Base-by-base conservation (phyloP, 2,888 invertebrate species). In the Hyppa rectilinea region DNA sequence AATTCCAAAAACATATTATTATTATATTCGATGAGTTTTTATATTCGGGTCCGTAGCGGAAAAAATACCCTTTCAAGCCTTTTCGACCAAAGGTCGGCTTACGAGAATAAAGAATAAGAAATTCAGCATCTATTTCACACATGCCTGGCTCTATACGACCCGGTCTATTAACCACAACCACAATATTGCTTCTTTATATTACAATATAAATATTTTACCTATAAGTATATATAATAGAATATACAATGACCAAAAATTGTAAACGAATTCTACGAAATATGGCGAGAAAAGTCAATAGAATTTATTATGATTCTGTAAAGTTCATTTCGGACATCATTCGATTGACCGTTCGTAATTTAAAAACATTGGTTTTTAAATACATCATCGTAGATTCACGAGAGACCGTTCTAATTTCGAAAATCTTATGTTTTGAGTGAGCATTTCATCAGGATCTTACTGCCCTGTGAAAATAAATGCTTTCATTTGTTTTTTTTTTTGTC, bases 81-180 rank as follows among this genome's bases (percentile, higher is more conserved):
- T 56, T 23, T 60, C 14, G 55, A 56, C 59, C 75, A 47, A 36
- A 65, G 65, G 65, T 56, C 80, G 7, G n/a, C 20, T n/a, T 26
- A 20, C 31, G 43, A 49, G 65, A 40, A 26, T 47, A 49, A 34
- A 56, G 69, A 50, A 70, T 64, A 64, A 55, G 60, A 69, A 38
- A 36, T 40, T 40, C 59, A 55, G 75, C 62, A 45, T 66, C 80
- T 53, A 74, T 80, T 82, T 75, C 56, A 80, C 75, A 64, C 80
- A 43, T 23, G 60, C 14, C 55, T 82, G 60, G 23, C 7, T 77
- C 76, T 66, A 72, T 75, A 61, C 34, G 26, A 50, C 23, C 7
- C 38, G 53, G 34, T 55, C 58, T 75, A 59, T 59, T 73, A 36
- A 49, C 63, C 53, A 43, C 45, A 36, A 49, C 63, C 53, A 43